phyloP scores from a whole-genome alignment of 2,888 invertebrate genomes.

The Pomacea canaliculata region DNA sequence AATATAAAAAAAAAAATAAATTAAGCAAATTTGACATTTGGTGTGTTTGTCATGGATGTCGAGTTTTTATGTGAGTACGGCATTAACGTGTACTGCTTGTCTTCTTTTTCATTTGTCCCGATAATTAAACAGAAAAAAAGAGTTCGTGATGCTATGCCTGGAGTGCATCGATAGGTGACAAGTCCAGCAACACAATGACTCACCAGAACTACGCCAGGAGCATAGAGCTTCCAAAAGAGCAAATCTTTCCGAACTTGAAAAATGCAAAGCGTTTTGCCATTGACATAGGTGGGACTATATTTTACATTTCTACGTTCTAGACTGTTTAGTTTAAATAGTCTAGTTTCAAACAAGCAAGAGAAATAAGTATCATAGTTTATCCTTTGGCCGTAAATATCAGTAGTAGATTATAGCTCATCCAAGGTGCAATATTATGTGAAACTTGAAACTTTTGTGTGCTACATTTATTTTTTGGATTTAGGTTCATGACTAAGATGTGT shows the following conservation, averaged over 20 bases:
- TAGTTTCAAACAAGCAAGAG: not conserved
- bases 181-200: constrained; percentile 28
- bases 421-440: not conserved
- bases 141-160: too few relatives aligned
- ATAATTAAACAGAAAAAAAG: too few relatives aligned
- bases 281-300: constrained; percentile 75
- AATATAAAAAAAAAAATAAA: too few relatives aligned
- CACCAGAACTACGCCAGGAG: constrained; percentile 55
- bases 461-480: not conserved
- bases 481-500: too few relatives aligned
- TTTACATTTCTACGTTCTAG: not conserved
- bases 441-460: not conserved
- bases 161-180: too few relatives aligned
- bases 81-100: too few relatives aligned
- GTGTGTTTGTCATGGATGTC: too few relatives aligned
- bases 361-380: not conserved
- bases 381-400: not conserved
- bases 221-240: constrained; percentile 65
- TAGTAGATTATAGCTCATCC: not conserved
- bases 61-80: too few relatives aligned
- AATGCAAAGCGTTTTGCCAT: constrained; percentile 79
- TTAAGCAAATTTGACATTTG: too few relatives aligned
- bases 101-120: too few relatives aligned
- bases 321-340: not conserved
- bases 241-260: constrained; percentile 76